A percentile compares a stretch with the other conserved stretches of the same genome.
phyloP scores from a whole-genome alignment of 2,113 vertebrate species.

The Tragelaphus imberbis region DNA sequence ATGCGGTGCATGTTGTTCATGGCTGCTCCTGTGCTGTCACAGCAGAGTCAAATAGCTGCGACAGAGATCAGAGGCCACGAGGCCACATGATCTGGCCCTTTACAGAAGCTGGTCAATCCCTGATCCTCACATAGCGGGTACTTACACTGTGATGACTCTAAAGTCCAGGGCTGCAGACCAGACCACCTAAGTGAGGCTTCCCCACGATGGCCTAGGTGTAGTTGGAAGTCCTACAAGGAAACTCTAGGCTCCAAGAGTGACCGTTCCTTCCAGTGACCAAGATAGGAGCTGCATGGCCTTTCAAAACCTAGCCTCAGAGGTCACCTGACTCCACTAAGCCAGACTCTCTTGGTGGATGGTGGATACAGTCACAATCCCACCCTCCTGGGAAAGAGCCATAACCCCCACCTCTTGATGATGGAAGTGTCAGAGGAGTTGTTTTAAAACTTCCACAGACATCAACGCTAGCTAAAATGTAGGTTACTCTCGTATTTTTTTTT shows the following conservation, averaged over 20 bases:
- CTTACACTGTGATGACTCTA: neutral
- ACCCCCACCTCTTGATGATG: neutral
- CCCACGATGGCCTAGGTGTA: neutral
- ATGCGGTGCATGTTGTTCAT: accelerated
- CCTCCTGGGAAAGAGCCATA: neutral
- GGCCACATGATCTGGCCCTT: neutral
- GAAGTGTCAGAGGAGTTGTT: neutral
- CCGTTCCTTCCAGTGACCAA: neutral
- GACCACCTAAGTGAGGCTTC: neutral
- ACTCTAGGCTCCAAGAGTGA: neutral
- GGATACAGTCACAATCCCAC: neutral
- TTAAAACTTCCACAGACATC: neutral
- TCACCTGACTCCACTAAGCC: neutral
- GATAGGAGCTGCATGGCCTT: neutral
- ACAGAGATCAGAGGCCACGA: neutral
- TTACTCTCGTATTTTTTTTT: neutral
- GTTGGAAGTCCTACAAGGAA: neutral
- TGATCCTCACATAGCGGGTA: neutral
- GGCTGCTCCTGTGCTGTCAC: neutral
- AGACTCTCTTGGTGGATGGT: neutral
- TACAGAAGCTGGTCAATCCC: neutral
- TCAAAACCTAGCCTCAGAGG: neutral
- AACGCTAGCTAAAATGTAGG: neutral
- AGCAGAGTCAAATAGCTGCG: neutral
- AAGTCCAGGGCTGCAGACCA: neutral